Percentiles rank a stretch among this genome's conserved stretches.
Evolutionary conservation across 2,797 vertebrate species (phyloP).

Genomic region (Mormyrus proboscirostris): DNA sequence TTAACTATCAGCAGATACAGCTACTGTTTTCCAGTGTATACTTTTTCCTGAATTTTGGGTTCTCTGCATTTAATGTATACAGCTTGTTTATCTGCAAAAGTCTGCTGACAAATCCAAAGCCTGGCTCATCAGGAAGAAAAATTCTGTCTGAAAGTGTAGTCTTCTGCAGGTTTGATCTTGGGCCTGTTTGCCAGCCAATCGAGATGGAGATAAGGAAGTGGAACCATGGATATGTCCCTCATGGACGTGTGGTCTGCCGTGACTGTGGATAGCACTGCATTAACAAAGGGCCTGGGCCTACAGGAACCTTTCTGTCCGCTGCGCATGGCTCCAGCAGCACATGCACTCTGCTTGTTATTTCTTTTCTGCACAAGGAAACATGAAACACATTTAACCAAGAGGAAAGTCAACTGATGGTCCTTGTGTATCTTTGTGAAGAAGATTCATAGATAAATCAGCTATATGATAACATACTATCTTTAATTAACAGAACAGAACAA

Average conservation of each 20-base stretch:
- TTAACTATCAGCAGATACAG: not conserved
- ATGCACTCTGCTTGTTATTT: not conserved
- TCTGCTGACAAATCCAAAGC: not conserved
- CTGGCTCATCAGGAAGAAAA: not conserved
- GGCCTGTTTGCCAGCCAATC: not conserved
- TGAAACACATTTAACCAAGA: not conserved
- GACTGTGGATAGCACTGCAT: not conserved
- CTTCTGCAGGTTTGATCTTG: not conserved
- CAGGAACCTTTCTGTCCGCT: not conserved
- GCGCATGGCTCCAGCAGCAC: not conserved
- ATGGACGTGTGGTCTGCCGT: not conserved
- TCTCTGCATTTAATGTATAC: not conserved
- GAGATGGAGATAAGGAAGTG: not conserved
- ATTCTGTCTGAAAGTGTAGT: not conserved
- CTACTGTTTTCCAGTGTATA: not conserved
- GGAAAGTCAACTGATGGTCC: not conserved
- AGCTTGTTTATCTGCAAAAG: not conserved
- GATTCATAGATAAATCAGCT: not conserved
- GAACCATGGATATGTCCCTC: not conserved
- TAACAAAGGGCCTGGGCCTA: not conserved
- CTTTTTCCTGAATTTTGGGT: not conserved
- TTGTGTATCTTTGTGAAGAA: not conserved
- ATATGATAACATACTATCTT: not conserved
- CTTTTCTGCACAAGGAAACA: not conserved
- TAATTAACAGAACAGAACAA: not conserved